These are phyloP conservation scores for Cyclophora punctaria DNA, from an alignment of 2,888 invertebrate species.

Conservation along the genomic window DNA sequence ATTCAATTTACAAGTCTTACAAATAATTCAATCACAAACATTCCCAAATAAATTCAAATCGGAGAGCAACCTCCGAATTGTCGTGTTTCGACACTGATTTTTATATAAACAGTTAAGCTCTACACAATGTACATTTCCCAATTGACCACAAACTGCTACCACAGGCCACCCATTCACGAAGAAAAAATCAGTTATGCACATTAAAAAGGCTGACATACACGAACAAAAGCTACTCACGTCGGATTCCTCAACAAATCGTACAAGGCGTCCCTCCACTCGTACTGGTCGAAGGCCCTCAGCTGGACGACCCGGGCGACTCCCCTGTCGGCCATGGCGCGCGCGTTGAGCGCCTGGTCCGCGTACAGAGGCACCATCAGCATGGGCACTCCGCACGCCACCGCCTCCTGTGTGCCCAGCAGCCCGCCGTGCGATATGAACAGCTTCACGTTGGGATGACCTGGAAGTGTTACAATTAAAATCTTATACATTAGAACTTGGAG, in stretches of 20 bases:
- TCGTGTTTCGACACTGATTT: too few species aligned
- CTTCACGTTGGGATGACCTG: constrained; percentile 72
- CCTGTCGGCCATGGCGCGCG: constrained; percentile 61
- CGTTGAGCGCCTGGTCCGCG: constrained; percentile 72
- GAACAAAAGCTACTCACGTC: constrained; percentile 41
- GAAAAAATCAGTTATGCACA: too few species aligned
- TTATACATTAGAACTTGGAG: too few species aligned
- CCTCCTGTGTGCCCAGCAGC: constrained; percentile 75
- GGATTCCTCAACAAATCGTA: constrained; percentile 54
- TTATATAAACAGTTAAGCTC: too few species aligned
- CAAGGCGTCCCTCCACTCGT: constrained; percentile 48
- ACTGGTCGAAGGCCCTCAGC: constrained; percentile 41
- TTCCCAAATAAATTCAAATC: too few species aligned
- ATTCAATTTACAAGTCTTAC: constrained; percentile 2
- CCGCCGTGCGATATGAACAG: constrained; percentile 79
- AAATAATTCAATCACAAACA: too few species aligned
- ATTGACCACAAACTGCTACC: too few species aligned
- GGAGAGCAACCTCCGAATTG: too few species aligned
- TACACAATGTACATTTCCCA: too few species aligned
- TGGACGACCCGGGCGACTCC: constrained; percentile 62
- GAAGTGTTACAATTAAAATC: constrained; percentile 3
- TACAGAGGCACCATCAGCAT: constrained; percentile 71
- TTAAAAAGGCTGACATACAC: too few species aligned
- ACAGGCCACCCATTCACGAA: too few species aligned
- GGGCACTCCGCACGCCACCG: constrained; percentile 72